A percentile compares a stretch with the other conserved stretches of the same genome.
These are phyloP conservation scores for Halotydeus destructor DNA, from an alignment of 1,140 invertebrate species.

Conservation along the genomic window DNA sequence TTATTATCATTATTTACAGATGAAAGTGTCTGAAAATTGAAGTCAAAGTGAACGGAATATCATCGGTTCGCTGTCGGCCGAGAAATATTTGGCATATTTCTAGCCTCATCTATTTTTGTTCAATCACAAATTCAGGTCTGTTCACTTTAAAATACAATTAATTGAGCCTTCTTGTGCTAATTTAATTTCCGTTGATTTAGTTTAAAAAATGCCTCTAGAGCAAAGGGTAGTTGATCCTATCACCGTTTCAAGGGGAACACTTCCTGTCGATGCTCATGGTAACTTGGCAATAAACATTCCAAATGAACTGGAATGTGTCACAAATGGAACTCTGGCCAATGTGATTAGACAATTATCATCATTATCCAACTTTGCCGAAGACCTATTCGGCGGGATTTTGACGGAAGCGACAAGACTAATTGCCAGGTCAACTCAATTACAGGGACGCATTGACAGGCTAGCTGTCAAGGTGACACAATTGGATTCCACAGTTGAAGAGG, in stretches of 20 bases:
- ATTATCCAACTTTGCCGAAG: constrained; percentile 84
- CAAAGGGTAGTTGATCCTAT: constrained; percentile 84
- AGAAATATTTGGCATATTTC: no score
- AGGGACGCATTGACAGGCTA: constrained; percentile 74
- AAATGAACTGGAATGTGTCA: constrained; percentile 87
- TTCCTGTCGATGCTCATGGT: constrained; percentile 35
- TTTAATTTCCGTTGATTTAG: no score
- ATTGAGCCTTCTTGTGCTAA: no score
- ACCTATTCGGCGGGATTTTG: constrained; percentile 81
- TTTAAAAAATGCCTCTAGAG: constrained; percentile 64
- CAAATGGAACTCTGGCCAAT: constrained; percentile 86
- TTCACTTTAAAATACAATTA: no score
- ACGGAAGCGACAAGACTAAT: constrained; percentile 62
- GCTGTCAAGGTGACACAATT: constrained; percentile 83
- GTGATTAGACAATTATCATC: constrained; percentile 69
- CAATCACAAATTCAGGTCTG: no score
- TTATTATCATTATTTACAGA: no score
- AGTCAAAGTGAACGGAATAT: no score
- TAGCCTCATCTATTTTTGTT: no score
- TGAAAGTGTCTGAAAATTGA: no score
- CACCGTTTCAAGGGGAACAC: constrained; percentile 64
- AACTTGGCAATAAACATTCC: constrained; percentile 31
- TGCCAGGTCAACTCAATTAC: constrained; percentile 60
- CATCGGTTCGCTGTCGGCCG: no score
- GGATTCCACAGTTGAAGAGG: constrained; percentile 86